phyloP scores from a whole-genome alignment of 2,888 invertebrate species.

The Stenodema calcarata region DNA sequence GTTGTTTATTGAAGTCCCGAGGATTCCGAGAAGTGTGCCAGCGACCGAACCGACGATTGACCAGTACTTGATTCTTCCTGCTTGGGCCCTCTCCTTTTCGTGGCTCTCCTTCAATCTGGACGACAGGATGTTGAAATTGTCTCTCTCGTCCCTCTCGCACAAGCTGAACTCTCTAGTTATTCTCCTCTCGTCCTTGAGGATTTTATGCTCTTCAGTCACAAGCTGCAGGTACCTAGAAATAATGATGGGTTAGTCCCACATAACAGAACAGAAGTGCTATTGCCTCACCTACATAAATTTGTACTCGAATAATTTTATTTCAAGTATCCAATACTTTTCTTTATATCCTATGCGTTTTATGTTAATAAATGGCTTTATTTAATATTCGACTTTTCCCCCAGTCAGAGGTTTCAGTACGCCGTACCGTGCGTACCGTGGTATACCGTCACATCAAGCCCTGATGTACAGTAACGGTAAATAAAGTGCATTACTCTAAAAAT shows the following conservation, averaged over 20 bases:
- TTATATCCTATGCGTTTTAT: too few relatives aligned
- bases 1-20: conserved; percentile 73
- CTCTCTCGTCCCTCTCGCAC: conserved; percentile 77
- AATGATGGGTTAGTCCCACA: background rate
- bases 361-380: too few relatives aligned
- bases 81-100: conserved; percentile 80
- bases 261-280: too few relatives aligned
- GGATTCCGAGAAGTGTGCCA: conserved; percentile 71
- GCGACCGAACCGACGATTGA: conserved; percentile 75
- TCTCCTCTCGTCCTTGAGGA: conserved; percentile 63
- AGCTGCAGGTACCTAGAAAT: conserved; percentile 62
- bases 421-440: too few relatives aligned
- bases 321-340: too few relatives aligned
- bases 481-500: too few relatives aligned
- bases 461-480: too few relatives aligned
- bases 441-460: too few relatives aligned
- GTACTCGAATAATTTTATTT: too few relatives aligned
- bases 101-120: conserved; percentile 73
- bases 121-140: conserved; percentile 75
- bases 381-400: too few relatives aligned
- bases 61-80: conserved; percentile 86
- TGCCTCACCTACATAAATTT: too few relatives aligned
- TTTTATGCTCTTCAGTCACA: conserved; percentile 69
- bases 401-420: too few relatives aligned
- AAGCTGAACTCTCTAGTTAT: conserved; percentile 69